Conservation (phyloP, 2,888 invertebrate genomes). For the Epiperipatus broadwayi region DNA sequence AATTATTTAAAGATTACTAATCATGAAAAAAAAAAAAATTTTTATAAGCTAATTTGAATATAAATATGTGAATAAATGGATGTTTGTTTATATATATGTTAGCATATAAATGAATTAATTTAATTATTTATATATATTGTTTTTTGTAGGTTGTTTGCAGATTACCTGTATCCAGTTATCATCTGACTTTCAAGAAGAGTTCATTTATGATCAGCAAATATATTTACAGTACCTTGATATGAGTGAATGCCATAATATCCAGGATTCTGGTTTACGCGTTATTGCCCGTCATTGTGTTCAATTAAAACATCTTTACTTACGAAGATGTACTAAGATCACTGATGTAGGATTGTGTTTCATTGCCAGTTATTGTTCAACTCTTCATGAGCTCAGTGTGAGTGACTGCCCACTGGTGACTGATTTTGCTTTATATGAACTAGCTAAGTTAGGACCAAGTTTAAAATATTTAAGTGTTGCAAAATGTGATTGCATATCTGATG, state of each 20-base stretch:
- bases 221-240: constrained; percentile 70
- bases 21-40: too few species aligned
- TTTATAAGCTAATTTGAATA: too few species aligned
- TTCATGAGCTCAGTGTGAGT: constrained; percentile 70
- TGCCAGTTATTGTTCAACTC: constrained; percentile 61
- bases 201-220: constrained; percentile 31
- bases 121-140: too few species aligned
- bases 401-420: constrained; percentile 59
- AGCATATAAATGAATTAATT: too few species aligned
- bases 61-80: too few species aligned
- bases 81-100: too few species aligned
- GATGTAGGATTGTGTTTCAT: constrained; percentile 79
- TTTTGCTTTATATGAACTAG: constrained; percentile 70
- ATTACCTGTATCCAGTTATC: constrained; percentile 46
- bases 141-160: constrained; percentile 43
- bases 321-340: constrained; percentile 70
- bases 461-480: constrained; percentile 82
- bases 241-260: constrained; percentile 65
- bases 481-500: constrained; percentile 65
- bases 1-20: too few species aligned
- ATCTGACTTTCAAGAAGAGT: too few species aligned
- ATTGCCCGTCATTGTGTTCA: constrained; percentile 71
- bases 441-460: constrained; percentile 63
- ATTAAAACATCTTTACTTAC: constrained; percentile 61
- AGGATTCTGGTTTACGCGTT: constrained; percentile 61